These are phyloP conservation scores for Cassiopea xamachana DNA, from an alignment of 30 jellyfish, hydroid and myxozoan species.

Conservation along the genomic window DNA sequence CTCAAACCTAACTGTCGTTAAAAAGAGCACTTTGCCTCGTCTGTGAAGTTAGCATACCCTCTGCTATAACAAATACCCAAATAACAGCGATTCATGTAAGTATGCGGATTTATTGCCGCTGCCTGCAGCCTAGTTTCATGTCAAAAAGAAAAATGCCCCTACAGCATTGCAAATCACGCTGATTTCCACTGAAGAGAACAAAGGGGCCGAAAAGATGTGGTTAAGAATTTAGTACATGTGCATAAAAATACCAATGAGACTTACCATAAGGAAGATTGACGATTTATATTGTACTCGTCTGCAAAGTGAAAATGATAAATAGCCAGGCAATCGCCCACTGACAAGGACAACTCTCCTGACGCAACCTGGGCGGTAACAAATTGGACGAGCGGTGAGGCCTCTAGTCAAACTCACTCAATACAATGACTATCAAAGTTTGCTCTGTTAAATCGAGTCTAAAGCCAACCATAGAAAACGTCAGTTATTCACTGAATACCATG, in stretches of 20 bases:
- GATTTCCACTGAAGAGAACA: not conserved
- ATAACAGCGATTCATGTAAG: no score
- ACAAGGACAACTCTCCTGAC: conserved; percentile 74
- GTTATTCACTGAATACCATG: conserved; percentile 89
- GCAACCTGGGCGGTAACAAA: conserved; percentile 53
- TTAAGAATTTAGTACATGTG: not conserved
- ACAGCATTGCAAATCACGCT: not conserved
- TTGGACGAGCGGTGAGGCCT: conserved; percentile 18
- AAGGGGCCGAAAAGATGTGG: not conserved
- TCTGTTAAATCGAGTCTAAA: conserved; percentile 57
- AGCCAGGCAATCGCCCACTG: conserved; percentile 75
- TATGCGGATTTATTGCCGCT: no score
- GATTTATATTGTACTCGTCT: not conserved
- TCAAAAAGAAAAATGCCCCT: conserved; percentile 4
- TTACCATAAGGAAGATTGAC: conserved; percentile 63
- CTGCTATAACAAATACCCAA: no score
- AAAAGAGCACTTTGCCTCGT: not conserved
- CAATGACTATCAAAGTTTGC: conserved; percentile 67
- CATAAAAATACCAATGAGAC: conserved; percentile 15
- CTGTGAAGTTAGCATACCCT: no score
- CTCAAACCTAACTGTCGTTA: not conserved
- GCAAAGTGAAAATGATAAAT: not conserved
- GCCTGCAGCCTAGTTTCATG: not conserved
- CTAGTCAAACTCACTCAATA: conserved; percentile 31
- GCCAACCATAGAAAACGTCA: conserved; percentile 82